These are phyloP conservation scores for Scylla paramamosain DNA, from an alignment of 1,140 invertebrate genomes.

Conservation along the genomic window DNA sequence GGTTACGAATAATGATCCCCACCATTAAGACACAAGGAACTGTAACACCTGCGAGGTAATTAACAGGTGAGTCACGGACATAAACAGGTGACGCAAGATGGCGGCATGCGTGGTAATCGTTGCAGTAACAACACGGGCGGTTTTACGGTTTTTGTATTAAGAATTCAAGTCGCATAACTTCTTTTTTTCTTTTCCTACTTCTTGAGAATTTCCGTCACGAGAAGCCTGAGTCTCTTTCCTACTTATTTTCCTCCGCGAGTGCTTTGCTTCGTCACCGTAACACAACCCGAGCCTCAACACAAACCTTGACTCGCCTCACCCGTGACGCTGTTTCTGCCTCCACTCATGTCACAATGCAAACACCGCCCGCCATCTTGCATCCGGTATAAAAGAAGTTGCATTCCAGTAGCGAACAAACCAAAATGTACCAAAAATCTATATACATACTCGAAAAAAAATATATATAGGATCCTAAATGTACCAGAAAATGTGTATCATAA, in stretches of 20 bases:
- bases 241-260: too few relatives aligned
- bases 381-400: too few relatives aligned
- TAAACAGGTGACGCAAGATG: conserved; percentile 1
- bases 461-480: too few relatives aligned
- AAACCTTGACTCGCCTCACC: neutral
- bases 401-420: too few relatives aligned
- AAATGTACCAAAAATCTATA: too few relatives aligned
- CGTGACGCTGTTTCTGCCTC: neutral
- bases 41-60: neutral
- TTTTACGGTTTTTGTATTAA: neutral
- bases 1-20: neutral
- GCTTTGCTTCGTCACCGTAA: neutral
- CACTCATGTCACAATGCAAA: neutral
- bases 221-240: too few relatives aligned
- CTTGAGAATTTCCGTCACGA: neutral
- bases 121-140: neutral
- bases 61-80: neutral
- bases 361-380: too few relatives aligned
- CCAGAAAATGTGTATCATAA: too few relatives aligned
- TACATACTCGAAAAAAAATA: too few relatives aligned
- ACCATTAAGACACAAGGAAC: neutral
- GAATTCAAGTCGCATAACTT: neutral
- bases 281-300: neutral
- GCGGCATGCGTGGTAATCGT: neutral
- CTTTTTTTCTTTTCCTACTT: neutral